Conservation (phyloP, 2,888 invertebrate genomes). For the Drosophila lutescens region DNA sequence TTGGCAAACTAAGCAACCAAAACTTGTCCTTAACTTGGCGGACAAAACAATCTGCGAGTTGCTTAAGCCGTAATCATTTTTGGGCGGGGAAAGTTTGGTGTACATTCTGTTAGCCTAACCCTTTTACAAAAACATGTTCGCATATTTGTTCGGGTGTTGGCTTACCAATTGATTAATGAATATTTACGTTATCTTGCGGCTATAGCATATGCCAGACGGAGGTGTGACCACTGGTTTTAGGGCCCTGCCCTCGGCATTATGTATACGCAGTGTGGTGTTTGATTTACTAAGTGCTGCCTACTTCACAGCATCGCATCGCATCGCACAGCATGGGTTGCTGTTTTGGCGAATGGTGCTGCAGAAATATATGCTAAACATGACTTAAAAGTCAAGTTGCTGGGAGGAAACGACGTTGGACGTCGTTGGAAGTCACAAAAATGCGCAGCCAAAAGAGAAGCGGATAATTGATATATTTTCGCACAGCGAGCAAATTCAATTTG, state of each 20-base stretch:
- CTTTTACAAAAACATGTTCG: constrained; percentile 21
- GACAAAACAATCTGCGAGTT: neutral
- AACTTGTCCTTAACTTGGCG: neutral
- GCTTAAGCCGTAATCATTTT: neutral
- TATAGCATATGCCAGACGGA: constrained; percentile 10
- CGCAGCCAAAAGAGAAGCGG: constrained; percentile 6
- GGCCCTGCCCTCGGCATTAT: constrained; percentile 7
- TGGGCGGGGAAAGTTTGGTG: constrained; percentile 14
- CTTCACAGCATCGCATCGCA: constrained; percentile 19
- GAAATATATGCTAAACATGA: constrained; percentile 15
- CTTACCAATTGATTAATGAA: constrained; percentile 40
- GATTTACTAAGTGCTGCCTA: constrained; percentile 28
- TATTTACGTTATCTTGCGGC: constrained; percentile 18
- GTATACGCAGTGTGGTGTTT: constrained; percentile 33
- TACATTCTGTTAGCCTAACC: constrained; percentile 14
- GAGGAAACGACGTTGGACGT: neutral
- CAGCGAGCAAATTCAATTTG: neutral
- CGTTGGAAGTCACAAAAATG: neutral
- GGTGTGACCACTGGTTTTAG: constrained; percentile 11
- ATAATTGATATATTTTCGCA: constrained; percentile 18
- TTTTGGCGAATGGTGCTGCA: neutral
- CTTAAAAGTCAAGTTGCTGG: neutral
- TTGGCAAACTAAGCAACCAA: neutral
- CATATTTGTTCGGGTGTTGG: constrained; percentile 33
- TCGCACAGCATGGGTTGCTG: constrained; percentile 3